Evolutionary conservation across 2,797 vertebrate species (phyloP).

Genomic region (Neosilurus mollespiculum): DNA sequence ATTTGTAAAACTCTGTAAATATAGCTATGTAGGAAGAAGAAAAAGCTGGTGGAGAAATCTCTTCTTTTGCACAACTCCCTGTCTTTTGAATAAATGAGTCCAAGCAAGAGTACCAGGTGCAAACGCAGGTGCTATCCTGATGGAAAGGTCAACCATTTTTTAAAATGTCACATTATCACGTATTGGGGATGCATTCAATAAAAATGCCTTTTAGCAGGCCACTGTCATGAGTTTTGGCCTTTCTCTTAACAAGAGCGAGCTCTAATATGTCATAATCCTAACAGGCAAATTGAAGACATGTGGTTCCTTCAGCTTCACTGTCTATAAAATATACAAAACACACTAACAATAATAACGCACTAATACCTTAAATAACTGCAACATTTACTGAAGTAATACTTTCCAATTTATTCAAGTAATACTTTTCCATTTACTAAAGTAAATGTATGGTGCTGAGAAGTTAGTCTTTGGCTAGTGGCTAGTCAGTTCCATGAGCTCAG

Average conservation of each 20-base stretch:
- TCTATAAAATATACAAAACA: not conserved
- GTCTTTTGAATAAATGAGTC: constrained; percentile 44
- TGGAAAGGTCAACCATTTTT: constrained; percentile 50
- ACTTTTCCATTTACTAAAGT: no score
- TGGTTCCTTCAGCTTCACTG: not conserved
- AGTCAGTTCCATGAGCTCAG: not conserved
- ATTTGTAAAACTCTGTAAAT: constrained; percentile 24
- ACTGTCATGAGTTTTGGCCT: constrained; percentile 22
- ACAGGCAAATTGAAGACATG: not conserved
- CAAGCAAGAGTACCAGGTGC: constrained; percentile 47
- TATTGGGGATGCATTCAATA: constrained; percentile 43
- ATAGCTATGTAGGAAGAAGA: constrained; percentile 20
- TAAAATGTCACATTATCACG: constrained; percentile 45
- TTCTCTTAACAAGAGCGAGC: not conserved
- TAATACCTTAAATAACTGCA: constrained; percentile 8
- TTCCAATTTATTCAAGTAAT: not conserved
- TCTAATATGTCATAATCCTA: constrained; percentile 16
- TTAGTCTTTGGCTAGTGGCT: not conserved
- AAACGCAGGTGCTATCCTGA: constrained; percentile 46
- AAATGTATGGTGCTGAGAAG: not conserved
- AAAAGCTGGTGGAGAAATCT: constrained; percentile 24
- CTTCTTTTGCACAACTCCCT: constrained; percentile 23
- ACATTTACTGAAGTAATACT: not conserved
- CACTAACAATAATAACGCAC: not conserved
- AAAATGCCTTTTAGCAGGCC: constrained; percentile 33